These are phyloP conservation scores for Anthophora plumipes DNA, from an alignment of 2,888 invertebrate genomes.

Conservation along the genomic window DNA sequence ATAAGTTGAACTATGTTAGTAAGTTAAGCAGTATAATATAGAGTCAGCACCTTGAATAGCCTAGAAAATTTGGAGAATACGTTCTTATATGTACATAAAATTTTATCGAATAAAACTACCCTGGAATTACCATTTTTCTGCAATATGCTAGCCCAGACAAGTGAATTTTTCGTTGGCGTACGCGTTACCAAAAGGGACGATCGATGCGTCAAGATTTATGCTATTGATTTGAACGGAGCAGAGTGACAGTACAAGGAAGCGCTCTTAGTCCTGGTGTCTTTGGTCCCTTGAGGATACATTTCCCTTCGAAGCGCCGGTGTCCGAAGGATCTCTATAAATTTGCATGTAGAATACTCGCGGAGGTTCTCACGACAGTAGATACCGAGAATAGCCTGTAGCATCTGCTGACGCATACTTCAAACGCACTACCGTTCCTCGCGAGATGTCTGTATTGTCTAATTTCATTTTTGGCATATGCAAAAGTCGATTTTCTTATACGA, in stretches of 20 bases:
- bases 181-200: slow-evolving; percentile 71
- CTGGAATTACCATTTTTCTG: slow-evolving; percentile 25
- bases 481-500: slow-evolving; percentile 53
- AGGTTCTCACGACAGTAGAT: slow-evolving; percentile 76
- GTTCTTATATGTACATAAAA: not conserved
- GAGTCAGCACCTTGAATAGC: not conserved
- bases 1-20: too few species aligned
- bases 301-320: slow-evolving; percentile 78
- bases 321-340: slow-evolving; percentile 85
- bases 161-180: slow-evolving; percentile 66
- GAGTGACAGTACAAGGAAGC: slow-evolving; percentile 85
- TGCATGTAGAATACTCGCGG: slow-evolving; percentile 84
- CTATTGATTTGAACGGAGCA: slow-evolving; percentile 83
- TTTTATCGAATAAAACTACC: slow-evolving; percentile 14
- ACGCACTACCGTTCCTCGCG: slow-evolving; percentile 26
- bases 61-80: not conserved
- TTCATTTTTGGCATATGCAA: slow-evolving; percentile 68
- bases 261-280: slow-evolving; percentile 84
- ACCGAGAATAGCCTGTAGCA: slow-evolving; percentile 64
- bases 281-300: slow-evolving; percentile 81
- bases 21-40: too few species aligned
- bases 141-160: slow-evolving; percentile 35
- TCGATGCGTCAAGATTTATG: slow-evolving; percentile 82
- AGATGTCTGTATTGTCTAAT: slow-evolving; percentile 66
- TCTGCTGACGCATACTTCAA: slow-evolving; percentile 68